phyloP scores from a whole-genome alignment of 2,113 vertebrate genomes.

The Pionites leucogaster region DNA sequence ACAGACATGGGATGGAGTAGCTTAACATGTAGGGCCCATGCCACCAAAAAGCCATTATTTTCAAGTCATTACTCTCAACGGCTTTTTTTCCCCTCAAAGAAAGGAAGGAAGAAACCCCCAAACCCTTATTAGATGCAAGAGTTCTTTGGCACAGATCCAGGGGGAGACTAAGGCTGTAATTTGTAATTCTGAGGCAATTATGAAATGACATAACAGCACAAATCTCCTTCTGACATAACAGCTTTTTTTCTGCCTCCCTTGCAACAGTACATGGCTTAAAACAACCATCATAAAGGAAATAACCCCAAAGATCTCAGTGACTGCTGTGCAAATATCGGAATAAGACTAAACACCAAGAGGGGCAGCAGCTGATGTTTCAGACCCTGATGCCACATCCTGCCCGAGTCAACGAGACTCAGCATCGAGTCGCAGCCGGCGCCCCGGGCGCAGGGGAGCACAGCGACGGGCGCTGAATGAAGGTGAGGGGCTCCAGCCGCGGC shows the following conservation, averaged over 20 bases:
- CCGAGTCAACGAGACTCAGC: not conserved
- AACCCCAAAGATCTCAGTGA: not conserved
- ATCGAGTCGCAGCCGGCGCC: not conserved
- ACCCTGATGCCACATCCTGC: not conserved
- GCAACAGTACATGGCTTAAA: not conserved
- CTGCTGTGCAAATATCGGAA: not conserved
- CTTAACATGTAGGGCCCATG: not conserved
- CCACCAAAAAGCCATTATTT: not conserved
- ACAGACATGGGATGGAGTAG: not conserved
- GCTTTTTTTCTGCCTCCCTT: not conserved
- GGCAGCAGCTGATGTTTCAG: not conserved
- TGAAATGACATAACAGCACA: constrained; percentile 42
- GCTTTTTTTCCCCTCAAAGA: not conserved
- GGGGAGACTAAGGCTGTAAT: not conserved
- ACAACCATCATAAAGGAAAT: not conserved
- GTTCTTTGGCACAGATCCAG: not conserved
- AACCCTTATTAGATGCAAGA: not conserved
- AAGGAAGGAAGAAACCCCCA: not conserved
- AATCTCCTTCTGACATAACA: not conserved
- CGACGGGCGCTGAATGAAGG: accelerated
- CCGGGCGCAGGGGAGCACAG: not conserved
- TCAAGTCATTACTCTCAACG: not conserved
- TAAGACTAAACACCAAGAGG: not conserved
- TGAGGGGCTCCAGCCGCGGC: not conserved
- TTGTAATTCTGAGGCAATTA: constrained; percentile 50